These are phyloP conservation scores for Cancer borealis DNA, from an alignment of 2,888 invertebrate species.

Conservation along the genomic window DNA sequence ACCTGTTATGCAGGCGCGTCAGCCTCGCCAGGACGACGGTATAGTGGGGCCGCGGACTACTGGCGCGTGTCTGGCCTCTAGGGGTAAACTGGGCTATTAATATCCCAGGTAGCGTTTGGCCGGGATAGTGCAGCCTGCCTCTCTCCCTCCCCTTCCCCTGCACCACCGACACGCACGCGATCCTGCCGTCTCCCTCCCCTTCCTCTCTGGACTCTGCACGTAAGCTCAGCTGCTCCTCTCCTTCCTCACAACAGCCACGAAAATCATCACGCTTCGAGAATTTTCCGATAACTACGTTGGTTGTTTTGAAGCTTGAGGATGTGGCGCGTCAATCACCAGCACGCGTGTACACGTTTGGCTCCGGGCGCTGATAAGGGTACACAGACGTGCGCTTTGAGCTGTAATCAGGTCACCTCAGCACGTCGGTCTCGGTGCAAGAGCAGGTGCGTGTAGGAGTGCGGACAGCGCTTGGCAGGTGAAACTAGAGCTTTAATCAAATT, in stretches of 20 bases:
- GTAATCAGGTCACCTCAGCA: not conserved
- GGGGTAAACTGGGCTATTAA: slow-evolving; percentile 34
- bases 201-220: slow-evolving; percentile 2
- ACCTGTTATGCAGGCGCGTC: slow-evolving; percentile 33
- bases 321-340: slow-evolving; percentile 5
- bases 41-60: not conserved
- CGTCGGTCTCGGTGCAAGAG: not conserved
- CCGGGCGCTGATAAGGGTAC: not conserved
- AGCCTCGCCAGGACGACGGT: not conserved
- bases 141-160: not conserved
- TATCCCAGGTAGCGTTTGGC: slow-evolving; percentile 37
- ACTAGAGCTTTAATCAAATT: slow-evolving; percentile 20
- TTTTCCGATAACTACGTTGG: slow-evolving; percentile 34
- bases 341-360: not conserved
- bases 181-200: not conserved
- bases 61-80: slow-evolving; percentile 22
- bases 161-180: slow-evolving; percentile 16
- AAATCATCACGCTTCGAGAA: slow-evolving; percentile 9
- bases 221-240: not conserved
- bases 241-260: slow-evolving; percentile 1
- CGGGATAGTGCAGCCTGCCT: slow-evolving; percentile 11
- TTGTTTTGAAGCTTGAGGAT: not conserved
- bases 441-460: slow-evolving; percentile 9
- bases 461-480: slow-evolving; percentile 1
- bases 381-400: not conserved